These are phyloP conservation scores for Bradypodion ventrale DNA, from an alignment of 2,797 vertebrate species.

Conservation along the genomic window DNA sequence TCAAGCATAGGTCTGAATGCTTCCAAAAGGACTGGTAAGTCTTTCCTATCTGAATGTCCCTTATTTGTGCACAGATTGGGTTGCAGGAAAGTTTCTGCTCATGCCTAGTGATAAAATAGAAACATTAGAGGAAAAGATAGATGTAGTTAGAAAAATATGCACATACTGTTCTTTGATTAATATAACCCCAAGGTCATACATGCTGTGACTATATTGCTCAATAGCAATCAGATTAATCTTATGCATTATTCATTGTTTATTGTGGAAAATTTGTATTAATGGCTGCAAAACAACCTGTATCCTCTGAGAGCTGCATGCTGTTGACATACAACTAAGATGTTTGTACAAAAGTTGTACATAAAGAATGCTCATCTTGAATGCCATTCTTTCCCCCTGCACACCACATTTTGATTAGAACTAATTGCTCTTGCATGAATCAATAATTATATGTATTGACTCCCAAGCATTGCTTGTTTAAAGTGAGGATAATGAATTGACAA, in stretches of 20 bases:
- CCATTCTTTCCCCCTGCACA: background rate
- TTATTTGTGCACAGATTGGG: no score
- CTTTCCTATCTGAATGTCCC: no score
- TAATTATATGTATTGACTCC: background rate
- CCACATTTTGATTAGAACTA: background rate
- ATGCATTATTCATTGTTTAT: conserved; percentile 75
- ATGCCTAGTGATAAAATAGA: background rate
- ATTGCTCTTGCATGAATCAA: conserved; percentile 22
- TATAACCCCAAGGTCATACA: conserved; percentile 64
- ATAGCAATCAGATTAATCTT: conserved; percentile 70
- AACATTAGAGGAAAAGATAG: conserved; percentile 29
- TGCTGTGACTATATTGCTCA: conserved; percentile 58
- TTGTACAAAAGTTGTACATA: conserved; percentile 34
- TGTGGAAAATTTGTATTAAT: conserved; percentile 63
- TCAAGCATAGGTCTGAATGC: no score
- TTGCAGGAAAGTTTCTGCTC: no score
- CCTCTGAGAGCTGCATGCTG: conserved; percentile 54
- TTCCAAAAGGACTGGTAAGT: no score
- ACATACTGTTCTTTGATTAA: conserved; percentile 63
- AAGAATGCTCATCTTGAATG: background rate
- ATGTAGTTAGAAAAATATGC: conserved; percentile 39
- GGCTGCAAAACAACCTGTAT: conserved; percentile 55
- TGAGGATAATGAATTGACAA: conserved; percentile 40
- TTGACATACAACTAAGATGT: conserved; percentile 38
- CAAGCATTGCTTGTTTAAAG: conserved; percentile 22